Percentiles rank a stretch among this genome's conserved stretches.
phyloP scores from a whole-genome alignment of 37 sponge, comb jelly and placozoan genomes.

The Oscarella lobularis region DNA sequence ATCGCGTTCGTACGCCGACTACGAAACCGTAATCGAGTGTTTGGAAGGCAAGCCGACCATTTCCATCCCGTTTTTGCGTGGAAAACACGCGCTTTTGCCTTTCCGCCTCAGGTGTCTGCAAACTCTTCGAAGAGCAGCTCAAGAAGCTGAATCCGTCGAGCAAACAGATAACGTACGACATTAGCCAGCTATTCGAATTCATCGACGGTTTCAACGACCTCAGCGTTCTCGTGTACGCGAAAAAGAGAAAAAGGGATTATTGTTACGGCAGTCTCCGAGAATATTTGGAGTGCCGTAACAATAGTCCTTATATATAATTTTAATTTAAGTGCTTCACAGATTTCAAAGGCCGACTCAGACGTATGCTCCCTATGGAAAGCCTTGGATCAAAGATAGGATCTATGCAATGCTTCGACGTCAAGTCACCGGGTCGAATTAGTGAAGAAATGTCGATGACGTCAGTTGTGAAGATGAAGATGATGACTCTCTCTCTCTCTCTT shows the following conservation, averaged over 20 bases:
- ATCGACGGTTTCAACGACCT: slow-evolving; percentile 82
- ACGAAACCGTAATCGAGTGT: slow-evolving; percentile 77
- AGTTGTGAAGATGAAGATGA: too few relatives aligned
- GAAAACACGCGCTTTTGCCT: not conserved
- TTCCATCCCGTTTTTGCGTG: not conserved
- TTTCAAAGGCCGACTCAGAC: slow-evolving; percentile 47
- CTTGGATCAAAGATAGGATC: slow-evolving; percentile 95
- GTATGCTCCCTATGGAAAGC: slow-evolving; percentile 86
- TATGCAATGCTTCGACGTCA: slow-evolving; percentile 82
- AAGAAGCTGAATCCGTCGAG: slow-evolving; percentile 74
- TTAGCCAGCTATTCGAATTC: slow-evolving; percentile 91
- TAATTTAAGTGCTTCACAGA: slow-evolving; percentile 17
- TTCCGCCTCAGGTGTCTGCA: slow-evolving; percentile 60
- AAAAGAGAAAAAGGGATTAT: not conserved
- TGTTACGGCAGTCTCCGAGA: not conserved
- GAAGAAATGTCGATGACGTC: too few relatives aligned
- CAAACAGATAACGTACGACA: slow-evolving; percentile 94
- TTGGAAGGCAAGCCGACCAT: slow-evolving; percentile 57
- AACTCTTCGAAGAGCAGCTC: slow-evolving; percentile 96
- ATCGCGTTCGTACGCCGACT: slow-evolving; percentile 84
- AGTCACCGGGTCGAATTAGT: slow-evolving; percentile 28
- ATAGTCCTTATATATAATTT: not conserved
- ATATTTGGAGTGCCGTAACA: not conserved
- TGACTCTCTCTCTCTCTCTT: too few relatives aligned
- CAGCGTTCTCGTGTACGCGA: slow-evolving; percentile 72